Base-by-base conservation (phyloP, 2,888 invertebrate genomes). In the Ormyrus nitidulus region DNA sequence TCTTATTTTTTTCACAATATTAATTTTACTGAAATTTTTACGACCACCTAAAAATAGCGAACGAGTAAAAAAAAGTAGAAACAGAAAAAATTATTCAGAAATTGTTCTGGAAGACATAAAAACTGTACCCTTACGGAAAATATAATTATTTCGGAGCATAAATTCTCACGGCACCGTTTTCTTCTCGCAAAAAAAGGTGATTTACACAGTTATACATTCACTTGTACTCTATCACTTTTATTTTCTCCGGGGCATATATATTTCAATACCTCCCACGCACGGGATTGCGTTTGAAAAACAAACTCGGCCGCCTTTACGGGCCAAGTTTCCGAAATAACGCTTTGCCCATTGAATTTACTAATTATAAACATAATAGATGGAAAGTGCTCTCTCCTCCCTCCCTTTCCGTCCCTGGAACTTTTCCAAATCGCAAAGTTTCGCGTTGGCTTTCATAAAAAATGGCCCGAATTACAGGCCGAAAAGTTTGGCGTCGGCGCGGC, bases 391-490 rank as follows among this genome's bases (percentile, higher is more conserved):
- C 54, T 72, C 11, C 19, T 53, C 77, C 19, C 19, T n/a, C 44
- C 64, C 7, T 4, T 5, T 6, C 65, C 56, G 13, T 68, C 46
- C 74, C 61, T 81, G 79, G 79, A 81, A 79, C 76, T 79, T 73
- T 77, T 81, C 79, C 77, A 79, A 79, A 81, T 81, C 66, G 73
- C 70, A 10, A 79, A 79, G 62, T 79, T 79, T 53, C 69, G 7
- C 78, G 34, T 46, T 44, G 58, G 64, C 61, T 75, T 62, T 77
- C 74, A 56, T 81, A 81, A 81, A 81, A 81, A 81, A 81, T 79
- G 81, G 69, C 79, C 79, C 78, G 72, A 81, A 81, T 81, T 77
- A 81, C 65, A 69, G 59, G 53, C 66, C 71, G 71, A 71, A 78
- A 81, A 79, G 73, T 81, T 79, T 65, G 73, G 69, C 81, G 76